Conservation (phyloP, 2,113 vertebrate species). For the Marcusenius ussheri region DNA sequence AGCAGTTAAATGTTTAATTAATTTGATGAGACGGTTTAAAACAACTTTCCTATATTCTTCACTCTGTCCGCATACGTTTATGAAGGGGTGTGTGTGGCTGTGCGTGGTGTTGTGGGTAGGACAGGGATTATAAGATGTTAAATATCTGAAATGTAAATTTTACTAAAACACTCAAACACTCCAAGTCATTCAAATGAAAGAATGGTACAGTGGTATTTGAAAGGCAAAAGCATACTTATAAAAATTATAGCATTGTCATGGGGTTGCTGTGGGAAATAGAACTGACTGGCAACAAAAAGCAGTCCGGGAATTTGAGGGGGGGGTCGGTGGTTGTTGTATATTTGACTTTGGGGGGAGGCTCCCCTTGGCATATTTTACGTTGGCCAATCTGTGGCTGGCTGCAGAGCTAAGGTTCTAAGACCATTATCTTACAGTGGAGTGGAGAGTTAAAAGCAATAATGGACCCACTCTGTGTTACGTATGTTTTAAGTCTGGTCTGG, state of each 20-base stretch:
- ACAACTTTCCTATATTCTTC: neutral
- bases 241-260: too few species aligned
- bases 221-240: too few species aligned
- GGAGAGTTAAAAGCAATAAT: neutral
- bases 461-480: neutral
- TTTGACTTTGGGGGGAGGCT: neutral
- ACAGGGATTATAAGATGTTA: neutral
- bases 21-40: neutral
- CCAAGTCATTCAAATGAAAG: neutral
- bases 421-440: neutral
- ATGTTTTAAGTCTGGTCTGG: neutral
- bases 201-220: neutral
- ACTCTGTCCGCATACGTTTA: neutral
- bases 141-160: neutral
- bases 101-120: neutral
- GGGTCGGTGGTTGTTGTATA: neutral
- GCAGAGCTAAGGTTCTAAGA: neutral
- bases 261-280: too few species aligned
- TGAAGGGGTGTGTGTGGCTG: neutral
- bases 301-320: neutral
- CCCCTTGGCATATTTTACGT: neutral
- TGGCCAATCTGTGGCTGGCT: neutral
- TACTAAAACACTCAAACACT: neutral
- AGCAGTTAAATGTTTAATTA: neutral
- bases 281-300: neutral